Base-by-base conservation (phyloP, 2,888 invertebrate genomes). In the Suillia variegata region DNA sequence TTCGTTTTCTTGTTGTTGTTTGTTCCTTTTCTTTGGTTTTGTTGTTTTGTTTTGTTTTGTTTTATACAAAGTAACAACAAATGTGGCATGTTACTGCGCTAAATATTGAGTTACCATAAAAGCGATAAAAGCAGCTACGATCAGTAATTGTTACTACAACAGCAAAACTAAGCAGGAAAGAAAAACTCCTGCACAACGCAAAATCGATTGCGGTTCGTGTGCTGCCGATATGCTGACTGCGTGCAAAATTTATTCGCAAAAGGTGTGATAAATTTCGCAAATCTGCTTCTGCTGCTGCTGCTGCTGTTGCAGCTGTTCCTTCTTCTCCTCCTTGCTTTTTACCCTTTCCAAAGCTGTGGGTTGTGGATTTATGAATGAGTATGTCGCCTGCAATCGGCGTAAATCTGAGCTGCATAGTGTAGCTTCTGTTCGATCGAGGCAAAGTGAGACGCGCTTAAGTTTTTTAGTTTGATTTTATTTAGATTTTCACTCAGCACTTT, bases 91-190 rank as follows among this genome's bases (percentile, higher is more conserved):
- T 67, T 67, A 58, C 48, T 57, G 48, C 49, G 58, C 61, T 61
- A 63, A 63, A 65, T 67, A 67, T 67, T 67, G 67, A 63, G 64
- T 67, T 67, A 67, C 67, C 64, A 61, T 45, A 54, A 42, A 21
- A 22, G 18, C 20, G 48, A 18, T 17, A 24, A 21, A 34, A 38
- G 51, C 42, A 18, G 38, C 38, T n/a, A 31, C 31, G 6, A 31
- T 8, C 31, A 31, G 38, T n/a, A 38, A n/a, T n/a, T n/a, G 38
- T n/a, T 13, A n/a, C 15, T 12, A 22, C 53, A 49, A 26, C 54
- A 34, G 31, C 33, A 34, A 45, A 22, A 18, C 26, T 49, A 59
- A 59, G 52, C 49, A 54, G 56, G 48, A 57, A 54, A 58, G 45
- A 59, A 60, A 45, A 62, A 48, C 53, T 38, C 38, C 48, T 59